phyloP scores from a whole-genome alignment of 2,113 vertebrate genomes.

The Vicugna pacos region DNA sequence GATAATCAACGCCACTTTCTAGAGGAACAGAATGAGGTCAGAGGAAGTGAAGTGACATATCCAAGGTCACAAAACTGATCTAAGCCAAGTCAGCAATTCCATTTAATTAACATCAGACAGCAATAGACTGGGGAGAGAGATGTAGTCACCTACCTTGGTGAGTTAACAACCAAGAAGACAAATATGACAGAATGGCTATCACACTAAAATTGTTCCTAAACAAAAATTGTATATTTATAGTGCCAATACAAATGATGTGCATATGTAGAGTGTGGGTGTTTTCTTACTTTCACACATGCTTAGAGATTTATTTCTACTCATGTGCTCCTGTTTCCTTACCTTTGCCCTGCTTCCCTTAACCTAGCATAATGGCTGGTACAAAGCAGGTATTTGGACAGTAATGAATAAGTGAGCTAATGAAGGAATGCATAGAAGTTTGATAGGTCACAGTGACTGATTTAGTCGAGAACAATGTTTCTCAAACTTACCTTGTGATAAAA shows the following conservation, averaged over 20 bases:
- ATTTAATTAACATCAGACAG: not conserved
- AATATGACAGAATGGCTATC: not conserved
- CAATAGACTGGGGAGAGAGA: not conserved
- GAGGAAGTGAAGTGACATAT: constrained; percentile 2
- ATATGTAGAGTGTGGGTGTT: not conserved
- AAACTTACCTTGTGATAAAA: constrained; percentile 33
- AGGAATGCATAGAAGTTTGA: not conserved
- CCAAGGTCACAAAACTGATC: not conserved
- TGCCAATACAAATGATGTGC: too few relatives aligned
- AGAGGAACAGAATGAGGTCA: constrained; percentile 13
- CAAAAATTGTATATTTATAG: not conserved
- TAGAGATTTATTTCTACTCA: not conserved
- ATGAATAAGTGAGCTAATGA: not conserved
- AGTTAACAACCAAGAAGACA: not conserved
- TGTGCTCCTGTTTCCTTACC: not conserved
- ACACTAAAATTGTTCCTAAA: not conserved
- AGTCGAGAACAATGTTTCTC: not conserved
- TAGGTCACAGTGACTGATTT: not conserved
- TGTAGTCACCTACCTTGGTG: not conserved
- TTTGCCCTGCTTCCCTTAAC: not conserved
- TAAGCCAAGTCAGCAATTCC: not conserved
- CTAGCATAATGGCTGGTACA: not conserved
- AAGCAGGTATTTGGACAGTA: not conserved
- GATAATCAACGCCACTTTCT: not conserved
- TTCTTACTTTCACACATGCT: not conserved